Evolutionary conservation across 1,140 invertebrate genomes (phyloP).

Genomic region (Pseudoatta argentina): DNA sequence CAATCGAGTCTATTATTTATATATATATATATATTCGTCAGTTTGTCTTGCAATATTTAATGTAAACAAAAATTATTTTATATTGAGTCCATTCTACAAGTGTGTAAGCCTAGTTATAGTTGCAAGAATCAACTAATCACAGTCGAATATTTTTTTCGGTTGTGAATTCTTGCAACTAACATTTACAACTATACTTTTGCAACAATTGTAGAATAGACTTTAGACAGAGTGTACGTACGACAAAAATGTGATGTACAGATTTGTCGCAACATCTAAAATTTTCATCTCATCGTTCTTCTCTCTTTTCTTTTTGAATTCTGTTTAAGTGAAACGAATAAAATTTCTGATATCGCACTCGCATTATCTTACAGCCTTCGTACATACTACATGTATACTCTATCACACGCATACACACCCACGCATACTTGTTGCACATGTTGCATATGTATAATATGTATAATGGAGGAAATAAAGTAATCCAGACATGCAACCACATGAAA

Average conservation of each 20-base stretch:
- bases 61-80: slow-evolving; percentile 68
- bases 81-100: too few species aligned
- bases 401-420: neutral
- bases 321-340: neutral
- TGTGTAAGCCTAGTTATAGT: too few species aligned
- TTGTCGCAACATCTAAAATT: slow-evolving; percentile 9
- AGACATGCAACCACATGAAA: slow-evolving; percentile 46
- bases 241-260: neutral
- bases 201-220: neutral
- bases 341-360: slow-evolving; percentile 21
- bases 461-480: slow-evolving; percentile 63
- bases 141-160: too few species aligned
- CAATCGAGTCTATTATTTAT: slow-evolving; percentile 14
- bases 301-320: neutral
- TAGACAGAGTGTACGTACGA: neutral
- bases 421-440: slow-evolving; percentile 14
- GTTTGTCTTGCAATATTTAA: slow-evolving; percentile 59
- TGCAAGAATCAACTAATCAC: too few species aligned
- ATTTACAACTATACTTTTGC: too few species aligned
- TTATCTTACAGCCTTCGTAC: slow-evolving; percentile 32
- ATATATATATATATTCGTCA: slow-evolving; percentile 9
- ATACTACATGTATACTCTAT: slow-evolving; percentile 13
- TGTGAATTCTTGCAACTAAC: too few species aligned
- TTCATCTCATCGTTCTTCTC: neutral
- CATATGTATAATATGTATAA: slow-evolving; percentile 62